Evolutionary conservation across 2,888 invertebrate genomes (phyloP).

Genomic region (Apodemia hepburni): DNA sequence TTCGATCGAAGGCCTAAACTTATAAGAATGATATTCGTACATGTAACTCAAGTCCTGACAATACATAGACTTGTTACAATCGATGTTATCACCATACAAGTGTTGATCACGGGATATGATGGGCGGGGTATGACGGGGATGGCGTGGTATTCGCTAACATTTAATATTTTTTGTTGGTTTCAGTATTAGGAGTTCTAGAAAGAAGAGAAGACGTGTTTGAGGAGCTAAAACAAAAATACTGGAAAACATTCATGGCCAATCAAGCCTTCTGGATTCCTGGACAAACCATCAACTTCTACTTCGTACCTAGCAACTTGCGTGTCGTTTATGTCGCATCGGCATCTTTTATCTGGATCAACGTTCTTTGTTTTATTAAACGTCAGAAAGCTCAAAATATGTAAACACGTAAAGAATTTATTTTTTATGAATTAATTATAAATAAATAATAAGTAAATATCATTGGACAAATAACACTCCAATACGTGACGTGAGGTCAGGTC

Average conservation of each 20-base stretch:
- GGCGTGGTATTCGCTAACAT: neutral
- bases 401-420: no score
- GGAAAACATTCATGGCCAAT: slow-evolving; percentile 86
- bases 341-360: slow-evolving; percentile 92
- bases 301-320: slow-evolving; percentile 85
- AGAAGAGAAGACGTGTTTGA: slow-evolving; percentile 83
- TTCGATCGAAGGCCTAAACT: no score
- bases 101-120: no score
- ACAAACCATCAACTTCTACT: slow-evolving; percentile 87
- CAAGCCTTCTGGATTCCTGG: slow-evolving; percentile 92
- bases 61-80: no score
- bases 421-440: no score
- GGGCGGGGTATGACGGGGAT: no score
- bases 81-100: no score
- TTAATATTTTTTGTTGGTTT: slow-evolving; percentile 16
- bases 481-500: no score
- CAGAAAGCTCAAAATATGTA: slow-evolving; percentile 44
- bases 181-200: slow-evolving; percentile 84
- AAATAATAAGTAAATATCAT: no score
- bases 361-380: slow-evolving; percentile 90
- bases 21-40: no score
- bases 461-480: no score
- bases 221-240: slow-evolving; percentile 86
- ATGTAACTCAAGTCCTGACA: no score
- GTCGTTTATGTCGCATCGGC: slow-evolving; percentile 89